A percentile compares a stretch with the other conserved stretches of the same genome.
Conservation (phyloP, 2,797 vertebrate genomes). For the Myotis pilosus region DNA sequence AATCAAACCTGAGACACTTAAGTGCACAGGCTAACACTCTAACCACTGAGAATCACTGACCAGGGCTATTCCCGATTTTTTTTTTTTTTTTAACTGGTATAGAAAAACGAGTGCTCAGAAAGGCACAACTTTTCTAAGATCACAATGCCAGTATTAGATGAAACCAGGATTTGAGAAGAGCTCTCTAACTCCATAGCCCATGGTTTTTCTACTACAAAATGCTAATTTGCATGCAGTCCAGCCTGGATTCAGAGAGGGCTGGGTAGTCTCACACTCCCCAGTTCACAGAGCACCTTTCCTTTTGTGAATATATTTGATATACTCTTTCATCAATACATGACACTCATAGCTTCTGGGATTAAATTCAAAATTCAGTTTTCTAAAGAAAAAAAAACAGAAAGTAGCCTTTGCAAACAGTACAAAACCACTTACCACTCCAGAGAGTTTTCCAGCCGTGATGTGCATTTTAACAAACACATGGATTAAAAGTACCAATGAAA, state of each 20-base stretch:
- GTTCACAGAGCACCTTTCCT: not conserved
- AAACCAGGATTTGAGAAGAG: not conserved
- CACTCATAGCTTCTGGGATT: not conserved
- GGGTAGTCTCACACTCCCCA: not conserved
- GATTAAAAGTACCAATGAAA: conserved; percentile 16
- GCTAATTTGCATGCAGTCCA: not conserved
- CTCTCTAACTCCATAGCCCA: not conserved
- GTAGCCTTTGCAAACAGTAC: not conserved
- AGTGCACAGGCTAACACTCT: not conserved
- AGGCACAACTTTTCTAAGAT: not conserved
- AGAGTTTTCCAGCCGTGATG: not conserved
- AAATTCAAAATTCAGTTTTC: conserved; percentile 43
- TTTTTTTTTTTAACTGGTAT: not conserved
- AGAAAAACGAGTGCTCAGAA: not conserved
- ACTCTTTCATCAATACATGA: conserved; percentile 19
- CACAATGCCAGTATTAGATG: not conserved
- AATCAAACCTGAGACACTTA: too few species aligned
- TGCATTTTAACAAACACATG: not conserved
- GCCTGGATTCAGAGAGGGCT: not conserved
- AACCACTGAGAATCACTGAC: not conserved
- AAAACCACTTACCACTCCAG: not conserved
- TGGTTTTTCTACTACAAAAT: not conserved
- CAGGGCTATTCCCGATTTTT: not conserved
- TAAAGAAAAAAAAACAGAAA: not conserved
- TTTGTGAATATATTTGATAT: not conserved